These are phyloP conservation scores for Martes martes DNA, from an alignment of 2,113 vertebrate genomes.

Conservation along the genomic window DNA sequence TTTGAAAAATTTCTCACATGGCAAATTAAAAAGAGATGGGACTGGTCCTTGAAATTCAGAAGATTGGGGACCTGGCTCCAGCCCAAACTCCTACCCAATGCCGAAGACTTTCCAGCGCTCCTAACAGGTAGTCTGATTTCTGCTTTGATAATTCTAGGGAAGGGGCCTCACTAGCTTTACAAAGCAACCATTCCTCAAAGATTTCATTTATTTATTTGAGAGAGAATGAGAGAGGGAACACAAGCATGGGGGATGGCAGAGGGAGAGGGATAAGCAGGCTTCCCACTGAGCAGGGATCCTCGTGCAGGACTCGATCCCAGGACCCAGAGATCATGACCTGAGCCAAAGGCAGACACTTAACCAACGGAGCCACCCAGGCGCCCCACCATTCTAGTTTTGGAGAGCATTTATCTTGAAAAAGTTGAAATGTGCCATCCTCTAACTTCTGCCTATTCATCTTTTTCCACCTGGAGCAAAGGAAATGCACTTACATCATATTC, in stretches of 20 bases:
- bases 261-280: background rate
- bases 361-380: background rate
- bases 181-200: background rate
- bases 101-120: background rate
- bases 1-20: background rate
- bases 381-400: background rate
- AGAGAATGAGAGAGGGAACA: background rate
- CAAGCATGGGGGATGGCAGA: background rate
- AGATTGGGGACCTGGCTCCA: background rate
- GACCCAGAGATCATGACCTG: background rate
- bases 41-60: background rate
- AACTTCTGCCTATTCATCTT: background rate
- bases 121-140: background rate
- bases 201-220: background rate
- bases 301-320: background rate
- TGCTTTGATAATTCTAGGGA: background rate
- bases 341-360: background rate
- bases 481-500: background rate
- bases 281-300: background rate
- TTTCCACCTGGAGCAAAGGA: background rate
- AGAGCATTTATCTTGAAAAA: background rate
- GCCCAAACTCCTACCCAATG: background rate
- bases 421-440: background rate
- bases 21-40: background rate
- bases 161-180: background rate